Evolutionary conservation across 2,113 vertebrate species (phyloP).

Genomic region (Gyps fulvus): DNA sequence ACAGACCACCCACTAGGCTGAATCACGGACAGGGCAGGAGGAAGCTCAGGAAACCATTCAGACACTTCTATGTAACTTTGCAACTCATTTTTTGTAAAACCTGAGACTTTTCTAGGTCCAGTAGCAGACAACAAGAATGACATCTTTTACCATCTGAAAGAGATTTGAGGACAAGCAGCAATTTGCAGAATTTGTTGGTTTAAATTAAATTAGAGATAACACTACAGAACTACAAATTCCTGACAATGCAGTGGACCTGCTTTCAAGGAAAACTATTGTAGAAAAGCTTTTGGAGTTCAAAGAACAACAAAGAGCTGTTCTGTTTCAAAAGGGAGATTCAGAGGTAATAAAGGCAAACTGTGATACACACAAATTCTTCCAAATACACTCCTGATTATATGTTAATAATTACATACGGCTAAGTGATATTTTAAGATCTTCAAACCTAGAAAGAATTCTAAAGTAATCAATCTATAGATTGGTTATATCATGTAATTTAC

Average conservation of each 20-base stretch:
- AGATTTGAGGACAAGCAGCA: neutral
- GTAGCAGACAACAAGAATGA: neutral
- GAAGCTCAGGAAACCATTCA: neutral
- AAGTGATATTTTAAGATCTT: neutral
- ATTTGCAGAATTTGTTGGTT: neutral
- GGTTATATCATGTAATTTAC: neutral
- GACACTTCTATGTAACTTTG: neutral
- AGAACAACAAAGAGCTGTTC: neutral
- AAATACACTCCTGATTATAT: neutral
- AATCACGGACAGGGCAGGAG: neutral
- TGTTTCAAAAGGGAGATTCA: neutral
- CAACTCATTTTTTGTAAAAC: neutral
- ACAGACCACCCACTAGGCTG: neutral
- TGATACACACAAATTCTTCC: neutral
- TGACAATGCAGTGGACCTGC: neutral
- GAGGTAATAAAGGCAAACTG: neutral
- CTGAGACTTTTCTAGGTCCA: neutral
- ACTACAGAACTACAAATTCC: neutral
- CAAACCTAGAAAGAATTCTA: neutral
- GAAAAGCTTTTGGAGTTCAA: neutral
- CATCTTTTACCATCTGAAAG: neutral
- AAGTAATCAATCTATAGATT: neutral
- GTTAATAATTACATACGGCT: neutral
- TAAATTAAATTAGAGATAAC: neutral
- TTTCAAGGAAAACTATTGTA: neutral